phyloP scores from a whole-genome alignment of 2,888 invertebrate species.

The Acrobasis repandana region DNA sequence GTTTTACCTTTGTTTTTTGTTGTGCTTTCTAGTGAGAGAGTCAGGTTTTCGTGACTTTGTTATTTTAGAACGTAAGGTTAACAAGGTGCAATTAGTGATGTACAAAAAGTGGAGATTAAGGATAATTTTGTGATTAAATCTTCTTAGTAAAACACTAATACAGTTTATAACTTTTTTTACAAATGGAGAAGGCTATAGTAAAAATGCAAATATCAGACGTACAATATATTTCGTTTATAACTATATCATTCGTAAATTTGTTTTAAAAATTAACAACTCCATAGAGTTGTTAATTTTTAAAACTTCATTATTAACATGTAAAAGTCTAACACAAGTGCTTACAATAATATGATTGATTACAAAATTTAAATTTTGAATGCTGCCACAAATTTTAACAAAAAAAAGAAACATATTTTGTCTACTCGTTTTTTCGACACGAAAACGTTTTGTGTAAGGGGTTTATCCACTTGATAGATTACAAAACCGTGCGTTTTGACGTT shows the following conservation, averaged over 20 bases:
- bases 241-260: too few relatives aligned
- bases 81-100: conserved; percentile 14
- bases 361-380: not conserved
- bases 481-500: conserved; percentile 68
- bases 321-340: not conserved
- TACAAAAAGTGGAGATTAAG: not conserved
- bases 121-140: not conserved
- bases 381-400: not conserved
- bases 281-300: not conserved
- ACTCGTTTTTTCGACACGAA: not conserved
- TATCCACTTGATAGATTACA: conserved; percentile 65
- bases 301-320: not conserved
- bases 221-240: too few relatives aligned
- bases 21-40: conserved; percentile 13
- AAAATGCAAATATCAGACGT: too few relatives aligned
- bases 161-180: too few relatives aligned
- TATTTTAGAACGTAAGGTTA: conserved; percentile 16
- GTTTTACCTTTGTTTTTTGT: conserved; percentile 41
- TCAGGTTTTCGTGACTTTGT: conserved; percentile 19
- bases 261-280: too few relatives aligned
- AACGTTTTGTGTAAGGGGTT: conserved; percentile 44
- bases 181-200: too few relatives aligned
- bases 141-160: not conserved
- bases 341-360: conserved; percentile 1
- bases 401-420: not conserved